Conservation (phyloP, 2,113 vertebrate species). For the Sebastes fasciatus region DNA sequence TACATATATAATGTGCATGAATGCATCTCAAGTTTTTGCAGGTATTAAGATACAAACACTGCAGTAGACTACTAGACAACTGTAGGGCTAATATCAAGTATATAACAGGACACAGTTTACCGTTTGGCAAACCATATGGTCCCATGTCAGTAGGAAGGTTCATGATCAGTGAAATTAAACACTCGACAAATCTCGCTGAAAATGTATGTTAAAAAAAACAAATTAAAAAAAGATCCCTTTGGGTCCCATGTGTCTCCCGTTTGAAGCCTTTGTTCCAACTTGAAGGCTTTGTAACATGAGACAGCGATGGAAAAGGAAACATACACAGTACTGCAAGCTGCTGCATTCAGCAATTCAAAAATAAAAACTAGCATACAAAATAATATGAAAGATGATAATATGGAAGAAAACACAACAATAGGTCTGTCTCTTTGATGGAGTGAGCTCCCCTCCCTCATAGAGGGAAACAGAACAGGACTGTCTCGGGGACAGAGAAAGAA, state of each 20-base stretch:
- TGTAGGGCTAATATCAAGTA: constrained; percentile 33
- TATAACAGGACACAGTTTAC: constrained; percentile 21
- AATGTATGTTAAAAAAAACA: not conserved
- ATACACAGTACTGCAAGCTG: constrained; percentile 23
- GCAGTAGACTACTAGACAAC: constrained; percentile 6
- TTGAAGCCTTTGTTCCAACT: not conserved
- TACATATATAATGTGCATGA: constrained; percentile 40
- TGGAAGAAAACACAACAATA: constrained; percentile 12
- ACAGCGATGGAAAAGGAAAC: constrained; percentile 6
- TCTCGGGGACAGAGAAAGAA: constrained; percentile 40
- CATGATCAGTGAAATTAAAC: constrained; percentile 30
- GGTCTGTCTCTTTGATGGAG: constrained; percentile 24
- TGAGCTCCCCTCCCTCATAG: constrained; percentile 78
- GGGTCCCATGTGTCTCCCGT: not conserved
- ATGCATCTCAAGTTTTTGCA: constrained; percentile 59
- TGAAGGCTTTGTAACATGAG: constrained; percentile 30
- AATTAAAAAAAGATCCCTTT: constrained; percentile 36
- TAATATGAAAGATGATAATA: not conserved
- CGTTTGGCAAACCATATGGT: constrained; percentile 53
- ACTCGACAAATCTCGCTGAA: not conserved
- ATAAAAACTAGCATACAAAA: constrained; percentile 8
- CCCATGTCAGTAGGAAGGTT: constrained; percentile 51
- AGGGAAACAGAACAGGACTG: constrained; percentile 70
- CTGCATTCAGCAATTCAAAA: constrained; percentile 27
- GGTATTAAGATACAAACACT: constrained; percentile 28